Evolutionary conservation across 1,140 invertebrate genomes (phyloP), one percentile per base, ranked within the genome.

Genomic region (Solenopsis fugax): DNA sequence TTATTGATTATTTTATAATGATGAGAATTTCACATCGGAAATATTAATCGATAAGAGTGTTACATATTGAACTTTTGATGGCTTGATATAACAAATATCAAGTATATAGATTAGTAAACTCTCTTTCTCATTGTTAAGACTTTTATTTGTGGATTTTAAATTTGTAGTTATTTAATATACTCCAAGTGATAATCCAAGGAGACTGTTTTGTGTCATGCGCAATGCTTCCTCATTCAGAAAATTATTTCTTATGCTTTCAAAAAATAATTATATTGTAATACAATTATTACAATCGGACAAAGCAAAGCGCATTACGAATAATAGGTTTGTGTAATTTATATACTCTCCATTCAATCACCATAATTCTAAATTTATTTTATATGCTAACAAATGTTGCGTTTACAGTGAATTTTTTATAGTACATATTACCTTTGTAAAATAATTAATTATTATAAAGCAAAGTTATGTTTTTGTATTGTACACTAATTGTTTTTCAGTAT

Each of bases 1-100:
- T 48, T 62, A 48, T 62, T 62, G 50, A 13, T 78, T 52, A 37
- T 64, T 62, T 77, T 64, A 12, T 21, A 13, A 60, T 5, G n/a
- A n/a, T 16, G 58, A 85, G 75, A 85, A 65, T 86, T 86, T 86
- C 64, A 78, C 24, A 45, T 41, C 76, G 76, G 45, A 67, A 54
- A 18, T 67, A 86, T 69, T 86, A 69, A 65, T 80, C 13, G 21
- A 56, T 72, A 86, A 88, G 65, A 69, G 45, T 81, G 56, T 87
- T 82, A 87, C n/a, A 65, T 41, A 71, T 10, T 73, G 73, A 67
- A 84, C 67, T 81, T 89, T 88, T 50, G 67, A 86, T 76, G 60
- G 82, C 73, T 88, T 72, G 41, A 58, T 78, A 81, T 75, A 75
- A 88, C 10, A 67, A 67, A 13, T 21, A 72, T 87, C 37, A 48